Conservation (phyloP, 1,140 invertebrate species). For the Ridgeia piscesae region DNA sequence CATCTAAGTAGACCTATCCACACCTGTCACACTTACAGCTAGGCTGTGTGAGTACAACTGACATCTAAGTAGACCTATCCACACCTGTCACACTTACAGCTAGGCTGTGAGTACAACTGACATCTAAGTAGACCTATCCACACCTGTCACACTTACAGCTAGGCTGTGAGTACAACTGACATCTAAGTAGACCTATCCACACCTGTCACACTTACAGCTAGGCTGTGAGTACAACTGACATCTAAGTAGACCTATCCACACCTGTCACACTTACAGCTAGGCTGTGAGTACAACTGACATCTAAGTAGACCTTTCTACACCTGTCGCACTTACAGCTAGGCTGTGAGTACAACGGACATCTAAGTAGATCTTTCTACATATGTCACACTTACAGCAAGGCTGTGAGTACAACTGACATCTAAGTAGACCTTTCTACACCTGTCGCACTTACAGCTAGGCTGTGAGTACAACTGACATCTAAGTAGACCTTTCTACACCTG, state of each 20-base stretch:
- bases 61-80: no score
- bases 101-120: no score
- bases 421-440: background rate
- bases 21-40: no score
- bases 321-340: background rate
- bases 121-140: no score
- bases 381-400: background rate
- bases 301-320: background rate
- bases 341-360: background rate
- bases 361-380: background rate
- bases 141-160: background rate
- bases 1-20: no score
- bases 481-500: background rate
- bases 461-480: background rate
- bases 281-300: background rate
- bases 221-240: background rate
- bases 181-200: background rate
- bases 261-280: background rate
- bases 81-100: no score
- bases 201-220: background rate
- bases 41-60: no score
- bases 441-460: conserved; percentile 13
- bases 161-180: background rate
- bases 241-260: background rate
- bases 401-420: background rate